Base-by-base conservation (phyloP, 2,113 vertebrate genomes). In the Salvelinus alpinus region DNA sequence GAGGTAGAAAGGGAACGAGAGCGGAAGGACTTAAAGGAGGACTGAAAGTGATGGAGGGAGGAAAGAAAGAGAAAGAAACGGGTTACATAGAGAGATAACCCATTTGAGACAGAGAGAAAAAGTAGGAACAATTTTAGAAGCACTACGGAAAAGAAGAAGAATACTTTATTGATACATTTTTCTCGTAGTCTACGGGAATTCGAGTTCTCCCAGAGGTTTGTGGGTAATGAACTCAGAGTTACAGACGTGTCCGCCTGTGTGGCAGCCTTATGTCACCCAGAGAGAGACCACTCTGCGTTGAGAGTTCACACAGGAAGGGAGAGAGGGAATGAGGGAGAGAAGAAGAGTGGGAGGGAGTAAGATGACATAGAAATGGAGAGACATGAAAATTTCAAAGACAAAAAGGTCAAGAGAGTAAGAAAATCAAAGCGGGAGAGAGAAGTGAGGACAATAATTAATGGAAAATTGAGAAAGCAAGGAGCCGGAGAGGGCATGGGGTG, bases 161-260 rank as follows among this genome's bases (percentile, higher is more conserved):
- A 54, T 54, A 54, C 16, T 54, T 54, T 54, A 54, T 54, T 54
- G 48, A 16, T 16, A 44, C 16, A 54, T 54, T 54, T 16, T 5
- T 14, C 51, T 54, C 16, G 14, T 1, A 54, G 16, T 18, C 51
- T 18, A 54, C 3, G 1, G 16, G 51, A 54, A 54, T 44, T 44
- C 9, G 70, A 84, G 64, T 83, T 78, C 25, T 70, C 82, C 74
- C 80, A 64, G 54, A 69, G 81, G 69, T 73, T 76, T 78, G 18
- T 62, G 76, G 78, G 75, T 85, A 88, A 86, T 90, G 83, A 84
- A 75, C 72, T 71, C 78, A 57, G 60, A 48, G 65, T 66, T 69
- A 13, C 60, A 76, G 64, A 64, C 78, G 70, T 85, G 72, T 87
- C 86, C 80, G 48, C 16, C 12, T 13, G 48, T 54, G 51, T 54